These are phyloP conservation scores for Protobothrops flavoviridis DNA, from an alignment of 2,113 vertebrate species.

Conservation along the genomic window DNA sequence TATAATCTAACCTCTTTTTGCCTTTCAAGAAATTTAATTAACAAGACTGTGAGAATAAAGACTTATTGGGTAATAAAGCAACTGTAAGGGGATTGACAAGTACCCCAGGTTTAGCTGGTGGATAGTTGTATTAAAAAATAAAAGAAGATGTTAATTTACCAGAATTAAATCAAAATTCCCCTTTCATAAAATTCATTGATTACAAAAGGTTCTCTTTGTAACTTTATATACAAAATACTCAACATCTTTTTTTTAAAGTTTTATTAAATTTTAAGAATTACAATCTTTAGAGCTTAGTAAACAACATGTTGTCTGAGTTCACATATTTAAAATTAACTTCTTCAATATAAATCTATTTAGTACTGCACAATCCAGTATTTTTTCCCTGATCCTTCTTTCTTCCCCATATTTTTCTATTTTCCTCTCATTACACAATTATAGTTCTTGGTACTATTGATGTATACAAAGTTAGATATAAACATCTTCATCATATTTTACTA, in stretches of 20 bases:
- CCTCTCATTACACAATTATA: no score
- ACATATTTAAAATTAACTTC: no score
- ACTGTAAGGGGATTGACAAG: background rate
- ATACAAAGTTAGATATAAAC: no score
- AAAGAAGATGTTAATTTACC: background rate
- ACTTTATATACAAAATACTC: background rate
- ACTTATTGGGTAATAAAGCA: background rate
- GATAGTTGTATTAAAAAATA: background rate
- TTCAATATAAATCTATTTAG: no score
- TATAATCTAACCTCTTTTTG: background rate
- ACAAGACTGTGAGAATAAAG: background rate
- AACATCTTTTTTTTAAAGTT: background rate
- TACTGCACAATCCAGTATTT: no score
- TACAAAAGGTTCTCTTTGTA: background rate
- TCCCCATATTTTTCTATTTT: no score
- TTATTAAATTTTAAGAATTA: no score
- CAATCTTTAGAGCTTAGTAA: no score
- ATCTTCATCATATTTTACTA: no score
- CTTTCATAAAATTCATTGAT: background rate
- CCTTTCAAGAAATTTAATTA: background rate
- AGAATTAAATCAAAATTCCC: background rate
- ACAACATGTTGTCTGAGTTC: no score
- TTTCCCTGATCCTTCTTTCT: no score
- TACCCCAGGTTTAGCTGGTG: background rate
- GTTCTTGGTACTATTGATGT: no score